Evolutionary conservation across 1,140 invertebrate genomes (phyloP), one percentile per base, ranked within the genome.

Genomic region (Megathymus violae): DNA sequence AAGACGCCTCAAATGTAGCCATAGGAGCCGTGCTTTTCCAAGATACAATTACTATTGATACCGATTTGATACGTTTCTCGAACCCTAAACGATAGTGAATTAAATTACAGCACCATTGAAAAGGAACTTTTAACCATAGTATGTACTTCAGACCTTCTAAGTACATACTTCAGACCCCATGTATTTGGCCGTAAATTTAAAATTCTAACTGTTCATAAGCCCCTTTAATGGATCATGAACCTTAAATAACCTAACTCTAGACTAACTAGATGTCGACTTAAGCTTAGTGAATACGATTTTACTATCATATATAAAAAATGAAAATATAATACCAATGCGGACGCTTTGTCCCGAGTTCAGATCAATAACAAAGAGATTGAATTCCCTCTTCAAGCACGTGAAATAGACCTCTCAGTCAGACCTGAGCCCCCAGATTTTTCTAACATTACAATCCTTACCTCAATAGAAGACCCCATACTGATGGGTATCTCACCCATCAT

Each of bases 51-150:
- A 58, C 58, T 3, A 34, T 19, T 0, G 67, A 70, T 10, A 59
- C 63, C 68, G 1, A 46, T 70, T n/a, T 27, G 44, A 1, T 64
- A 61, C 34, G 62, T 58, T n/a, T 69, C 62, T 5, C 19, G 67
- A 25, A 64, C 61, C 1, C 15, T 68, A 16, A 52, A 36, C 6
- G 54, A 63, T 3, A 63, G 51, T 6, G 66, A 68, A 44, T 0
- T 56, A n/a, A 67, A 67, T 38, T 67, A 67, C n/a, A 67, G 50
- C 10, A 67, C 58, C 0, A 67, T 61, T 0, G 58, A 67, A 44
- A 67, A 67, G 11, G 64, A 67, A 41, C 50, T 67, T 14, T 44
- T 67, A 25, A 58, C 58, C 1, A 61, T 61, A 13, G 58, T 67
- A 4, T 67, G n/a, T n/a, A n/a, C n/a, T n/a, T n/a, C n/a, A n/a